Base-by-base conservation (phyloP, 53 echinoderm and acorn worm species). In the Patiria pectinifera region DNA sequence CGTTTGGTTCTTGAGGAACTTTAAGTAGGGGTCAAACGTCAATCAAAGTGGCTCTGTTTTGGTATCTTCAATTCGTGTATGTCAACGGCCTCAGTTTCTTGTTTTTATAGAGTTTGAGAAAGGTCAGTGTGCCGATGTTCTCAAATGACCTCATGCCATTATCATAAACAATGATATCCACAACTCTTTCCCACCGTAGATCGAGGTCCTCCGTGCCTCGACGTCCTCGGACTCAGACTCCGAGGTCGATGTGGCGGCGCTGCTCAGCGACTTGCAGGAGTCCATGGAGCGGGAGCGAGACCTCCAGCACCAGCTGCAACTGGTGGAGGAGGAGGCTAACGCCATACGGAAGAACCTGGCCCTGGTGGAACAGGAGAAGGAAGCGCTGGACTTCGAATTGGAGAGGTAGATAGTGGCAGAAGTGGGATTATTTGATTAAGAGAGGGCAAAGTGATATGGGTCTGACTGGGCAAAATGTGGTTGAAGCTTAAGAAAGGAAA, bases 291-390 rank as follows among this genome's bases (percentile, higher is more conserved):
- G 99, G 10, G 99, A 99, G 85, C 91, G 95, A 22, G 99, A 99
- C 83, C 97, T 99, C 62, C 97, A 99, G 69, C 93, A 97, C 91
- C 99, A 99, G 84, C 82, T 99, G 48, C 99, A 99, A 61, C 91
- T 99, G 77, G 93, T 96, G 6, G 99, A 99, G 82, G 99, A 99
- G 59, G 99, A 99, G 89, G 92, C 96, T 48, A 93, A 96, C 84
- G 96, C 89, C 53, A 95, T 99, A 87, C 82, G 99, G 18, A 95
- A 96, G 92, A 95, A 89, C 82, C 78, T 99, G 48, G 93, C 86
- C 61, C 86, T 87, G 86, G 83, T 96, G 48, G 99, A 99, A 86
- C 93, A 95, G 76, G 96, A 97, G 75, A 99, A 96, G 83, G 99
- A 99, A 80, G 84, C 93, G 15, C 83, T 99, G 23, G 99, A 99